These are phyloP conservation scores for Elegia similella DNA, from an alignment of 2,888 invertebrate species.

Conservation along the genomic window DNA sequence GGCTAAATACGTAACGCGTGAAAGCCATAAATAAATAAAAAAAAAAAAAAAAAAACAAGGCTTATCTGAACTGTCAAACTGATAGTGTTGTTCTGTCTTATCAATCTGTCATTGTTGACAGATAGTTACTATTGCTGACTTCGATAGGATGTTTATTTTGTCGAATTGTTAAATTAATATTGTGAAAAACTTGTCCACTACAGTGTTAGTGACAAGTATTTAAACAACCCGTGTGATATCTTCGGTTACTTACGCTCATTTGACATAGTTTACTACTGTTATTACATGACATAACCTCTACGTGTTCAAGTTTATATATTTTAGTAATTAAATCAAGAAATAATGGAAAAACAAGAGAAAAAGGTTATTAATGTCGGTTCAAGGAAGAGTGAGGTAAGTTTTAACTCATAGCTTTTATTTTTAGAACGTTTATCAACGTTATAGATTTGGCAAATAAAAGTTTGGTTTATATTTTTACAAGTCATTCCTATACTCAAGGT, in stretches of 20 bases:
- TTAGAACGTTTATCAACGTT: conserved; percentile 1
- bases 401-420: not conserved
- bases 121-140: not conserved
- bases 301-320: conserved; percentile 21
- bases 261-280: conserved; percentile 24
- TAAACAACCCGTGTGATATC: conserved; percentile 8
- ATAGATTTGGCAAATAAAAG: not conserved
- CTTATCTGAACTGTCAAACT: not conserved
- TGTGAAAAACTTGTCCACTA: conserved; percentile 62
- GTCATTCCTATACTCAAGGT: conserved; percentile 4
- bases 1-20: no score
- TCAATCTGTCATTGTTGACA: not conserved
- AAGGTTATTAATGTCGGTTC: conserved; percentile 89
- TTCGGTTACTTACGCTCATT: conserved; percentile 20
- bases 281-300: conserved; percentile 41
- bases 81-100: not conserved
- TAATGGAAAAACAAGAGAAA: conserved; percentile 63
- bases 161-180: conserved; percentile 21
- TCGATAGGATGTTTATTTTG: not conserved
- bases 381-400: conserved; percentile 90
- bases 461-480: not conserved
- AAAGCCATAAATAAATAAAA: no score
- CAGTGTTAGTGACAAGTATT: conserved; percentile 73
- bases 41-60: no score
- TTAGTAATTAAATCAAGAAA: conserved; percentile 27